Evolutionary conservation across 2,888 invertebrate genomes (phyloP).

Genomic region (Melanotus villosus): DNA sequence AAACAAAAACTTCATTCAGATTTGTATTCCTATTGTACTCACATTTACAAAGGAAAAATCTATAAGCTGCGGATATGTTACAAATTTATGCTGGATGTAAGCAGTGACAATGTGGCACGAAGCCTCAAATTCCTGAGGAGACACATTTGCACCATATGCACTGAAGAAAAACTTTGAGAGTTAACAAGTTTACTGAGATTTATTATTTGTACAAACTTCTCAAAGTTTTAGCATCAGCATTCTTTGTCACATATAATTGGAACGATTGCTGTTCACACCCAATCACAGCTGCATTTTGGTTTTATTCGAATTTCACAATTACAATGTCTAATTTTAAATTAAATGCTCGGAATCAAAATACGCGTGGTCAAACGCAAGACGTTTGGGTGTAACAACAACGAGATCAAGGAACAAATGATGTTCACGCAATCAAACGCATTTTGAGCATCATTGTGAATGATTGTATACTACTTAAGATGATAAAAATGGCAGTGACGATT

Average conservation of each 20-base stretch:
- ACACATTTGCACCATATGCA: constrained; percentile 29
- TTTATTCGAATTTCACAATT: constrained; percentile 2
- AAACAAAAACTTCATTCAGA: constrained; percentile 8
- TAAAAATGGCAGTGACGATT: constrained; percentile 63
- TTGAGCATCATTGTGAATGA: constrained; percentile 60
- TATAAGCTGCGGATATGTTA: constrained; percentile 45
- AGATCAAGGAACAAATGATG: constrained; percentile 57
- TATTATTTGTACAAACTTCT: background rate
- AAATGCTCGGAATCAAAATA: background rate
- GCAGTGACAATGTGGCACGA: constrained; percentile 33
- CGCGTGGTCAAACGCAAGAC: background rate
- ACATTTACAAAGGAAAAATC: constrained; percentile 30
- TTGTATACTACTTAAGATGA: constrained; percentile 58
- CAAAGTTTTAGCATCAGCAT: constrained; percentile 25
- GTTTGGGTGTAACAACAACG: constrained; percentile 59
- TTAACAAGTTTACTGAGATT: background rate
- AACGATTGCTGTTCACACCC: constrained; percentile 57
- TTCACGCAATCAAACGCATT: constrained; percentile 49
- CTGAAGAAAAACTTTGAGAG: constrained; percentile 20
- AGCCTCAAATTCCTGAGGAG: constrained; percentile 39
- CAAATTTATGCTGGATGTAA: constrained; percentile 41
- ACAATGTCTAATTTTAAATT: background rate
- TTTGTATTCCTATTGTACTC: constrained; percentile 23
- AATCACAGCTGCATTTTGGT: constrained; percentile 52
- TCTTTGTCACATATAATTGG: constrained; percentile 47